Conservation (phyloP, 2,113 vertebrate species). For the Phycodurus eques region DNA sequence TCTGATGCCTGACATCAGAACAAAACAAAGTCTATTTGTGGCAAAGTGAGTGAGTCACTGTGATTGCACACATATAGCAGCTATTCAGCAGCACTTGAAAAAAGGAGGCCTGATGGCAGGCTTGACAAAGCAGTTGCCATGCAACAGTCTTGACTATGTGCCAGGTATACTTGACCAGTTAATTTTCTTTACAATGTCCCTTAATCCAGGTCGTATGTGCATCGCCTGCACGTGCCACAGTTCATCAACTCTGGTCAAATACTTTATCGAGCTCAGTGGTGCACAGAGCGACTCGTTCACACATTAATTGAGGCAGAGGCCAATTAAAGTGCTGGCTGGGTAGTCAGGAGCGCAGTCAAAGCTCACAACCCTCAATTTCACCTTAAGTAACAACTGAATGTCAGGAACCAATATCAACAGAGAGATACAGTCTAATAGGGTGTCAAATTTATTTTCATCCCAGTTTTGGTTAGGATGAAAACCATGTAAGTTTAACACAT, state of each 20-base stretch:
- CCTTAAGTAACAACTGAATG: conserved; percentile 6
- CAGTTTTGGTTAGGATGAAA: background rate
- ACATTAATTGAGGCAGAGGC: background rate
- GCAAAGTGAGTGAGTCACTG: conserved; percentile 10
- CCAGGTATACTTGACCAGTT: conserved; percentile 56
- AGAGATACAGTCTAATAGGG: background rate
- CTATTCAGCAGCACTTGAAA: conserved; percentile 52
- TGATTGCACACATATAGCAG: conserved; percentile 43
- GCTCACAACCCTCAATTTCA: background rate
- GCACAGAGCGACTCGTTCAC: background rate
- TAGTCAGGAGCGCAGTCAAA: background rate
- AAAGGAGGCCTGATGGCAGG: conserved; percentile 29
- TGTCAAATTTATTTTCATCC: background rate
- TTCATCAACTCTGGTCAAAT: conserved; percentile 3
- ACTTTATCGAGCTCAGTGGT: background rate
- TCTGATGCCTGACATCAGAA: background rate
- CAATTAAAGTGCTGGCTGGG: background rate
- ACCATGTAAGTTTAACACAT: too few relatives aligned
- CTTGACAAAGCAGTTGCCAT: conserved; percentile 68
- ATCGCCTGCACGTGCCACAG: background rate
- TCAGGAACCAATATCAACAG: conserved; percentile 4
- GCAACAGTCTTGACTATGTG: conserved; percentile 62
- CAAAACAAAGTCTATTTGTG: background rate
- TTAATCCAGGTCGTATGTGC: conserved; percentile 34
- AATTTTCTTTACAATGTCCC: conserved; percentile 45